Evolutionary conservation across 1,140 invertebrate species (phyloP).

Genomic region (Phortica variegata): DNA sequence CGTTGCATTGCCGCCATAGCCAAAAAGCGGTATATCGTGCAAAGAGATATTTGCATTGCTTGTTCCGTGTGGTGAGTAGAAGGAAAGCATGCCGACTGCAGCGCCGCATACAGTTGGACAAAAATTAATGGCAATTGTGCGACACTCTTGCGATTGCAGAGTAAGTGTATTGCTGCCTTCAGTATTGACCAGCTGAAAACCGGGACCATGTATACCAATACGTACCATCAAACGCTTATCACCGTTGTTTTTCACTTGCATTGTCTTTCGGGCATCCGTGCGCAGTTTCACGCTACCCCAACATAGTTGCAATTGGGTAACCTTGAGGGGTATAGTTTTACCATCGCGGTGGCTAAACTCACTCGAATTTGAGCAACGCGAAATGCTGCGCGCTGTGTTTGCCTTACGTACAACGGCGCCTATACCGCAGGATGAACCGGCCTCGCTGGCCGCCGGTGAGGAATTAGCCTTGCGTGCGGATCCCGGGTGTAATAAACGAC

Average conservation of each 20-base stretch:
- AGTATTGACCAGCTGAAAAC: conserved; percentile 40
- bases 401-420: conserved; percentile 1
- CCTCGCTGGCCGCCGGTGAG: conserved; percentile 39
- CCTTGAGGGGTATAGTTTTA: conserved; percentile 45
- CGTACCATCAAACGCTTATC: conserved; percentile 42
- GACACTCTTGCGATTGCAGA: conserved; percentile 49
- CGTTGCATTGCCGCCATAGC: conserved; percentile 46
- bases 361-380: conserved; percentile 50
- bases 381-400: conserved; percentile 28
- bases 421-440: conserved; percentile 28
- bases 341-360: conserved; percentile 55
- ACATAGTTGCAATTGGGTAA: conserved; percentile 39
- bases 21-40: conserved; percentile 25
- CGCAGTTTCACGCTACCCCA: conserved; percentile 53
- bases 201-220: conserved; percentile 44
- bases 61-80: conserved; percentile 32
- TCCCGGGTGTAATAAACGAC: conserved; percentile 12
- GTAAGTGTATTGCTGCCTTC: conserved; percentile 30
- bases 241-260: conserved; percentile 50
- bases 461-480: conserved; percentile 25
- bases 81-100: conserved; percentile 40
- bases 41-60: conserved; percentile 25
- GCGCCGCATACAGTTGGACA: conserved; percentile 50
- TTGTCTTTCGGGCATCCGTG: conserved; percentile 39
- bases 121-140: conserved; percentile 41